phyloP scores from a whole-genome alignment of 2,797 vertebrate genomes.

The Peromyscus melanophrys region DNA sequence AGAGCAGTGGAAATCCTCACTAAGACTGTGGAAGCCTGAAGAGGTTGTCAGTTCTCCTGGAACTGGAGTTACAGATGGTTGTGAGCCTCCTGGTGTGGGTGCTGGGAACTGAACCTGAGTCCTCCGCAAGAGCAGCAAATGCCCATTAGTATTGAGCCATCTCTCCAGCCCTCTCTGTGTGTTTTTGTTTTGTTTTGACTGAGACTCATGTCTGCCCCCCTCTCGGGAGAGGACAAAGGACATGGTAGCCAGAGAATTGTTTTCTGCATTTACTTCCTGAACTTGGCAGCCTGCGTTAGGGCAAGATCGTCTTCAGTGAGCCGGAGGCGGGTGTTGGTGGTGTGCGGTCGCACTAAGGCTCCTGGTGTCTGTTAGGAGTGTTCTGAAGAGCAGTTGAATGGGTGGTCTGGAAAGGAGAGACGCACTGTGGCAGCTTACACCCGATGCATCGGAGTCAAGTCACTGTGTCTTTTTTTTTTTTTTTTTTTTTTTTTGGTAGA shows the following conservation, averaged over 20 bases:
- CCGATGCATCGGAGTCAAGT: background rate
- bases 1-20: background rate
- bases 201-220: background rate
- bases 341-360: fast-evolving
- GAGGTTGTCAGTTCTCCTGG: background rate
- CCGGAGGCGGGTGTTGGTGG: fast-evolving
- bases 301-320: background rate
- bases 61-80: background rate
- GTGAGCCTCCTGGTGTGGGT: background rate
- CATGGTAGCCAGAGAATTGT: background rate
- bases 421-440: fast-evolving
- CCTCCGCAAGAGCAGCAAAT: background rate
- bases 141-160: background rate
- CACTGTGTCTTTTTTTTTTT: fast-evolving
- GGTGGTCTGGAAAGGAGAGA: background rate
- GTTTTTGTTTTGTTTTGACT: background rate
- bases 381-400: background rate
- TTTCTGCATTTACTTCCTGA: background rate
- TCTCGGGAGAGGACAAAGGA: background rate
- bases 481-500: background rate
- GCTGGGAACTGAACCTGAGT: background rate
- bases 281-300: background rate
- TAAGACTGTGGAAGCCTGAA: background rate
- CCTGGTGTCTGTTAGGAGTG: background rate
- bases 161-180: background rate